Evolutionary conservation across 2,113 vertebrate species (phyloP).

Genomic region (Aramus guarauna): DNA sequence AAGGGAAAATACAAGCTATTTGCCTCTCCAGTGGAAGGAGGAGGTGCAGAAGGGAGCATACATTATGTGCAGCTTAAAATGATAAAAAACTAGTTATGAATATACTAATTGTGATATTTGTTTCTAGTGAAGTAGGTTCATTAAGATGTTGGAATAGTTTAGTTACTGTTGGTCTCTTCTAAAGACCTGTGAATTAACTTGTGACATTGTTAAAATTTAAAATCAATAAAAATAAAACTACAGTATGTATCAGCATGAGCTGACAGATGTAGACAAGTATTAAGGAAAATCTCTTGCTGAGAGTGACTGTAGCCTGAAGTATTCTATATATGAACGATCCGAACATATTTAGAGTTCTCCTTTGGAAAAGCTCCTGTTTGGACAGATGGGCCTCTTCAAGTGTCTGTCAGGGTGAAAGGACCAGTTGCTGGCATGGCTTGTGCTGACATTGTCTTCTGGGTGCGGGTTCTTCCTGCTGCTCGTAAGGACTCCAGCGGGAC

Average conservation of each 20-base stretch:
- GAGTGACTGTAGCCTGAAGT: conserved; percentile 42
- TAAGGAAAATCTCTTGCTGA: conserved; percentile 57
- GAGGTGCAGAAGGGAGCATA: not conserved
- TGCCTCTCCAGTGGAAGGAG: not conserved
- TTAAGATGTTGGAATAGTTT: not conserved
- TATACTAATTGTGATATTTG: not conserved
- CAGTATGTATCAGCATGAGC: conserved; percentile 50
- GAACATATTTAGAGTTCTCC: not conserved
- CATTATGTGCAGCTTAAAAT: not conserved
- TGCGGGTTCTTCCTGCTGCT: not conserved
- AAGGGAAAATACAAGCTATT: not conserved
- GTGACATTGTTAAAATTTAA: conserved; percentile 30
- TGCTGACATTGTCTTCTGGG: not conserved
- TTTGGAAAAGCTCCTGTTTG: not conserved
- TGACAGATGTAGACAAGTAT: conserved; percentile 57
- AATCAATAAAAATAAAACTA: conserved; percentile 61
- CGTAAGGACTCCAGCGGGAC: not conserved
- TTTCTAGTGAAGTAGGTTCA: not conserved
- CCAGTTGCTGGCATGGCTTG: not conserved
- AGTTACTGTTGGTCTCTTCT: conserved; percentile 23
- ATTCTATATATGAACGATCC: conserved; percentile 9
- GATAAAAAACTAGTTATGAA: not conserved
- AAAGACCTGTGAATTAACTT: conserved; percentile 45
- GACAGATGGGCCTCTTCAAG: not conserved
- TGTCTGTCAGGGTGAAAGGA: not conserved